Base-by-base conservation (phyloP, 2,888 invertebrate species). In the Gortyna flavago region DNA sequence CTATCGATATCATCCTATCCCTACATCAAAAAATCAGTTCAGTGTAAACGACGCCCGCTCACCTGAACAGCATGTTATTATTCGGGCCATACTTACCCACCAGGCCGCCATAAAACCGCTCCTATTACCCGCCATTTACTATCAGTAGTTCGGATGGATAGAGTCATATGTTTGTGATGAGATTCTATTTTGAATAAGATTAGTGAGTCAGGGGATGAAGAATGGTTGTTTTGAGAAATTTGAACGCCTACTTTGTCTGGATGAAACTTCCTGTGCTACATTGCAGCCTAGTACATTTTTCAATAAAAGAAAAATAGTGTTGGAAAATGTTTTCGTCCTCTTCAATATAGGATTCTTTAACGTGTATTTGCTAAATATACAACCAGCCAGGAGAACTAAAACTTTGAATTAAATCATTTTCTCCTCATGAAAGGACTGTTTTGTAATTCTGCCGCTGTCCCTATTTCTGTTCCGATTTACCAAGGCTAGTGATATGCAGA, bases 11-110 rank as follows among this genome's bases (percentile, higher is more conserved):
- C 3, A 44, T n/a, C 78, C 48, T 88, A 85, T 74, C 90, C 77
- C 90, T 92, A 91, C 51, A 48, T 84, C 29, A 64, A 88, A 90
- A 92, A 92, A 93, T 93, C 91, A 90, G 94, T 92, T 90, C 92
- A 93, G 88, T 92, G 93, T 95, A 95, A 94, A 93, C 94, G 89
- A 76, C 88, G 86, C 86, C 77, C 82, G 91, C 90, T 91, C 90
- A 95, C 93, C 91, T 92, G 92, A 92, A 85, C 77, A 89, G 88
- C 51, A 87, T 95, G 95, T 95, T 95, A 93, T 95, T 93, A 93
- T 93, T 90, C 90, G 89, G 88, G 91, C 90, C 92, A 87, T 89
- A 87, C 89, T 90, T 84, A 86, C 88, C 38, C 84, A 87, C 92
- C 92, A 91, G 92, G 87, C 91, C 85, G 87, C 85, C 80, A 73